Percentiles rank a stretch among this genome's conserved stretches.
phyloP scores from a whole-genome alignment of 2,888 invertebrate species.

The Shargacucullia verbasci region DNA sequence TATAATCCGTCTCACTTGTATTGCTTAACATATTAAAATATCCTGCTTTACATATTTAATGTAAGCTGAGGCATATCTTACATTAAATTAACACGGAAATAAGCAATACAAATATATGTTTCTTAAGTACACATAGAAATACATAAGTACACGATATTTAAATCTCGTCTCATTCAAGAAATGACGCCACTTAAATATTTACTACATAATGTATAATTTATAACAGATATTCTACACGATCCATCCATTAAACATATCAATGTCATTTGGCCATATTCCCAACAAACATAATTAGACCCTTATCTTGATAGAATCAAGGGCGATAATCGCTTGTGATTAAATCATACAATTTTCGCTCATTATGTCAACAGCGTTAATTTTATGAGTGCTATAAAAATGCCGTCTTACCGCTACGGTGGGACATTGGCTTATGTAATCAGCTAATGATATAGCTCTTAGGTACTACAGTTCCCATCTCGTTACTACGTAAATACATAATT shows the following conservation, averaged over 20 bases:
- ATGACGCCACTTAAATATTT: slow-evolving; percentile 19
- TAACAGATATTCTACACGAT: slow-evolving; percentile 15
- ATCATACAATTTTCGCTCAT: slow-evolving; percentile 29
- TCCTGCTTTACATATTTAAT: neutral
- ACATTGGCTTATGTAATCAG: neutral
- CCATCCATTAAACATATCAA: slow-evolving; percentile 25
- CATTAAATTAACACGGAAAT: slow-evolving; percentile 25
- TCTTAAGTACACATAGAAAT: slow-evolving; percentile 4
- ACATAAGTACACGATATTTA: slow-evolving; percentile 19
- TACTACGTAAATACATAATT: no score
- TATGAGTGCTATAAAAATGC: slow-evolving; percentile 11
- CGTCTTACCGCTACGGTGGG: neutral
- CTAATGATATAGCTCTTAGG: no score
- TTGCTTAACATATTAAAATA: no score
- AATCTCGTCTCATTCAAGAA: slow-evolving; percentile 24
- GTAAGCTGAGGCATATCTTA: neutral
- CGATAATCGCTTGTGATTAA: slow-evolving; percentile 24
- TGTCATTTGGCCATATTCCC: slow-evolving; percentile 46
- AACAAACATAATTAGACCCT: slow-evolving; percentile 34
- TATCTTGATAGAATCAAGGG: slow-evolving; percentile 14
- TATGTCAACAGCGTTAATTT: slow-evolving; percentile 38
- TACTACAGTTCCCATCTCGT: no score
- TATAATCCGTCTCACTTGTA: no score
- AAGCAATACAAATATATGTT: slow-evolving; percentile 14
- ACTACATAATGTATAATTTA: slow-evolving; percentile 19